These are phyloP conservation scores for Gila orcuttii DNA, from an alignment of 2,113 vertebrate genomes.

Conservation along the genomic window DNA sequence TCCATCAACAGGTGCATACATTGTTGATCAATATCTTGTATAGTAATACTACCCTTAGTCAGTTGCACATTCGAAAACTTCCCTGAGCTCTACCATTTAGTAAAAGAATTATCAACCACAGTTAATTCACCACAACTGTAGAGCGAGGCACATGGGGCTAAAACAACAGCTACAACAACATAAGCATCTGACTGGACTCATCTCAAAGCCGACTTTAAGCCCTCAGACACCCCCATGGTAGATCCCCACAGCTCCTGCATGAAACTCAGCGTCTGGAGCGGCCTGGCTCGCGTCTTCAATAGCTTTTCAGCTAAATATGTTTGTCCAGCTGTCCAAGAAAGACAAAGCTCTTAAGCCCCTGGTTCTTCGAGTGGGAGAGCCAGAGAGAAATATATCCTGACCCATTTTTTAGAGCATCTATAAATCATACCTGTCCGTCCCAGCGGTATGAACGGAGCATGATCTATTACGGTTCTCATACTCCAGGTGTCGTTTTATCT, in stretches of 20 bases:
- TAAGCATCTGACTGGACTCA: conserved; percentile 46
- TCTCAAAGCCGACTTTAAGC: conserved; percentile 43
- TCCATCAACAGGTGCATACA: too few species aligned
- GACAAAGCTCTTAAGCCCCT: conserved; percentile 45
- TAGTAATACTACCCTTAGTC: too few species aligned
- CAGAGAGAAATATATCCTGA: conserved; percentile 56
- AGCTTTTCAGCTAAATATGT: conserved; percentile 41
- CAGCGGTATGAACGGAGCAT: conserved; percentile 63
- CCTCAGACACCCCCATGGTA: conserved; percentile 3
- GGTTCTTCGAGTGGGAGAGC: neutral
- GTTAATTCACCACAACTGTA: neutral
- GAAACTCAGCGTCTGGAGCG: conserved; percentile 26
- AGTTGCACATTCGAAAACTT: neutral
- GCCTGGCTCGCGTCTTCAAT: conserved; percentile 1
- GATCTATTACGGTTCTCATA: conserved; percentile 70
- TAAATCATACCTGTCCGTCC: conserved; percentile 69
- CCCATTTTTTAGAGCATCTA: conserved; percentile 74
- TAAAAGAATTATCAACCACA: neutral
- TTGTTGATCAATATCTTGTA: too few species aligned
- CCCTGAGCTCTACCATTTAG: neutral
- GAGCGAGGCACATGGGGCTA: conserved; percentile 4
- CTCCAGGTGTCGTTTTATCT: conserved; percentile 30
- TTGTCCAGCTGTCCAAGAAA: conserved; percentile 46
- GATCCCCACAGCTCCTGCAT: conserved; percentile 9
- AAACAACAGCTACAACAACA: conserved; percentile 48